Evolutionary conservation across 2,797 vertebrate species (phyloP), one percentile per base, ranked within the genome.

Genomic region (Sebastes hubbsi): DNA sequence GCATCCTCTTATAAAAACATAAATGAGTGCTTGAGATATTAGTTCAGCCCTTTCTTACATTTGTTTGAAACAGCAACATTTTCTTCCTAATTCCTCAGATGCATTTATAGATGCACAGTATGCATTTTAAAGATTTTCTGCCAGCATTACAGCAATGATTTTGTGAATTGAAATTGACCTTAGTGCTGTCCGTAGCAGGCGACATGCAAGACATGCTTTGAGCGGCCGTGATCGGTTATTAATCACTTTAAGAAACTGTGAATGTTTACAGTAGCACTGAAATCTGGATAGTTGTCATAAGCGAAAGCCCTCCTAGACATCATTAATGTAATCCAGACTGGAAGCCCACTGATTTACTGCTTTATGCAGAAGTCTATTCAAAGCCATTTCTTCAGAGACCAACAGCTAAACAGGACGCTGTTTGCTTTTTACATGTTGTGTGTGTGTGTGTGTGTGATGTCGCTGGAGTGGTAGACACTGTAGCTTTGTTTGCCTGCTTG

Each of bases 271-370:
- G 58, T 78, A 29, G 25, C 32, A 30, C 27, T 69, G 34, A 75
- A 75, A 68, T 84, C 13, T 3, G 27, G 22, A 25, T 66, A 77
- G 76, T 72, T 78, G 29, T 24, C 75, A 70, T 27, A 61, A 68
- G 54, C 25, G 29, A 13, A 83, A 29, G 55, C 16, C 14, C 54
- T 66, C 11, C 7, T 1, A 54, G 66, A 49, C 55, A 64, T 59
- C 20, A 63, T 38, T 56, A 32, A 70, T 78, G 30, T 80, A 73
- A 80, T 85, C 66, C 59, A 80, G 13, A 16, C 56, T 77, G 25
- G 8, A 68, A 59, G 24, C 25, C n/a, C 9, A 8, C 32, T 60
- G 22, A n/a, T 56, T 49, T 49, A 20, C 46, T 30, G 62, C 59
- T 73, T 55, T n/a, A 29, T 58, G 16, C 29, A 5, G 29, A 54